Evolutionary conservation across 1,140 invertebrate species (phyloP), one percentile per base, ranked within the genome.

Genomic region (Rhopalosiphum maidis): DNA sequence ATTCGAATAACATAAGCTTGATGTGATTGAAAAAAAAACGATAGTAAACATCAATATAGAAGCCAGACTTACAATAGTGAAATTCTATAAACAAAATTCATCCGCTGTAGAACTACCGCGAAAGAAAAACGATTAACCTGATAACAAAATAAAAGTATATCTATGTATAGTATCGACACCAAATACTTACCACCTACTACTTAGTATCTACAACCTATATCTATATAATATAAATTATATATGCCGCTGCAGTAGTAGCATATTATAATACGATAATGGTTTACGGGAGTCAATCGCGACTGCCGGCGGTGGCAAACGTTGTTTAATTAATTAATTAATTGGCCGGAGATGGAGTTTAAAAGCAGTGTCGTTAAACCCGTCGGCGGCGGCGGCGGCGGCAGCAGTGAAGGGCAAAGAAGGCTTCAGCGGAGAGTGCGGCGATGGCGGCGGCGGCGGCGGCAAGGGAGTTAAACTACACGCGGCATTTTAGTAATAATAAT

Each of bases 261-360:
- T 77, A 77, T 77, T 77, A 83, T 30, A 25, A 86, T 43, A 86
- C 23, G 83, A 46, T 86, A 86, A 86, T 87, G 43, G 41, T 18
- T 88, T 88, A 35, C 25, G 5, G 48, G 41, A 86, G 85, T 86
- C 43, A 86, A 86, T 86, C 85, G 85, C 30, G 21, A 89, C n/a
- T 54, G 87, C 48, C 48, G 48, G 48, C n/a, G 86, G 86, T 35
- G 37, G 86, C 86, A 35, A 89, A 54, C 48, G n/a, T 89, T 21
- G 87, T 89, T 54, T 54, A 89, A 89, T 54, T 89, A 89, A 88
- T 88, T 51, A 51, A 54, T 89, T 87, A 89, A 89, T 89, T 54
- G 87, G 87, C 87, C 48, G 21, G 87, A 89, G 86, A 88, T 48
- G n/a, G 87, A 89, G 87, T 89, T 89, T 89, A 54, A 54, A 54